Percentiles rank a stretch among this genome's conserved stretches.
These are phyloP conservation scores for Valencia hispanica DNA, from an alignment of 2,797 vertebrate species.

Conservation along the genomic window DNA sequence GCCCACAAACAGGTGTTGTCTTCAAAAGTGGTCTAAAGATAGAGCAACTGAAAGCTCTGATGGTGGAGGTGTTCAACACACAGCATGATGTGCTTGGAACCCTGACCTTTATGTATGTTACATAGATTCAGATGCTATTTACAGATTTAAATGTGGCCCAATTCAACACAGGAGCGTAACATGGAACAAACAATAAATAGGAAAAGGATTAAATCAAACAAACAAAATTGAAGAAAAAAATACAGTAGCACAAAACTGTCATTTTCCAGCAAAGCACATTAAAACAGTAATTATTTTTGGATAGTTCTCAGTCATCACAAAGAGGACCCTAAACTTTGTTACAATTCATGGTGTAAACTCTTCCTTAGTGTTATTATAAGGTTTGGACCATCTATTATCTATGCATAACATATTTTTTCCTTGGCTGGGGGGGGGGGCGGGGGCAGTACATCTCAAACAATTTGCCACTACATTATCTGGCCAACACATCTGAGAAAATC, in stretches of 20 bases:
- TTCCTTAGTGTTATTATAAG: not conserved
- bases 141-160: not conserved
- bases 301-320: not conserved
- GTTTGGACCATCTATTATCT: not conserved
- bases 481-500: not conserved
- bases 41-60: constrained; percentile 21
- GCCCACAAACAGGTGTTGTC: constrained; percentile 21
- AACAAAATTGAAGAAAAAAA: not conserved
- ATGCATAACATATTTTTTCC: no score
- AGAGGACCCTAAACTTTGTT: not conserved
- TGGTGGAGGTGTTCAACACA: constrained; percentile 17
- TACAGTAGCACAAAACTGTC: not conserved
- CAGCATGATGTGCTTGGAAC: constrained; percentile 12
- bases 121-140: constrained; percentile 12
- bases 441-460: no score
- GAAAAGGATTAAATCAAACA: not conserved
- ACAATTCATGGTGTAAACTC: not conserved
- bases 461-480: no score
- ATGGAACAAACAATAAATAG: not conserved
- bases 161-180: not conserved
- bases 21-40: constrained; percentile 41
- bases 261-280: not conserved
- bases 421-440: no score
- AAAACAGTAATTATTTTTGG: not conserved
- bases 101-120: constrained; percentile 2